Conservation (phyloP, 2,888 invertebrate genomes). For the Caenorhabditis parvicauda region DNA sequence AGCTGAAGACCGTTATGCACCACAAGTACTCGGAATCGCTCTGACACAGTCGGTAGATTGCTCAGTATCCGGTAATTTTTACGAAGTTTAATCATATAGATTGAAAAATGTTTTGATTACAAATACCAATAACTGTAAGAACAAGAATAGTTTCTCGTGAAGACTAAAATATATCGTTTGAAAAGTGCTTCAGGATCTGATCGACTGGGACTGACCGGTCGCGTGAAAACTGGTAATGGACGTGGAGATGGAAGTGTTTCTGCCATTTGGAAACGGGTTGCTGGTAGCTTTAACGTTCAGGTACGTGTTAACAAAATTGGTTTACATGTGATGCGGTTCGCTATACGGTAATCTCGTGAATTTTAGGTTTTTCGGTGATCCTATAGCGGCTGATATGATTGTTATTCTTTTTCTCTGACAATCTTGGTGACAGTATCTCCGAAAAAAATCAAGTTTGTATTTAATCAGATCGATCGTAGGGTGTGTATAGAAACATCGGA, state of each 20-base stretch:
- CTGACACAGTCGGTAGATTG: constrained; percentile 56
- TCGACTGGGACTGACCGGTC: constrained; percentile 51
- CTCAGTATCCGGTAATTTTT: constrained; percentile 32
- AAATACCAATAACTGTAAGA: too few relatives aligned
- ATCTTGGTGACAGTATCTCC: too few relatives aligned
- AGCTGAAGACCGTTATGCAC: constrained; percentile 50
- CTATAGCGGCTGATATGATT: constrained; percentile 80
- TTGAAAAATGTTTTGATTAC: background rate
- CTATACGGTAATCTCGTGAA: background rate
- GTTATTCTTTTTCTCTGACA: too few relatives aligned
- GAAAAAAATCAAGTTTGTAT: too few relatives aligned
- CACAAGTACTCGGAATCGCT: constrained; percentile 48
- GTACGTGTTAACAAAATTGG: too few relatives aligned
- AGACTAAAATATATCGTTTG: background rate
- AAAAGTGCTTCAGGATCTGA: constrained; percentile 29
- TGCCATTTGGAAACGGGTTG: constrained; percentile 50
- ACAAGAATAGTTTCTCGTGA: background rate
- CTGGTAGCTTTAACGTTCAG: constrained; percentile 44
- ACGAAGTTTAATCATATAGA: background rate
- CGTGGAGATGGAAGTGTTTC: constrained; percentile 53
- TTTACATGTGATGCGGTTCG: background rate
- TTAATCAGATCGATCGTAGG: too few relatives aligned
- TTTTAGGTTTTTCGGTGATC: constrained; percentile 78
- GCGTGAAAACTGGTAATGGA: constrained; percentile 53
- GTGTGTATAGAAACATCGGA: too few relatives aligned